Conservation (phyloP, 2,888 invertebrate genomes). For the Caenorhabditis plicata region DNA sequence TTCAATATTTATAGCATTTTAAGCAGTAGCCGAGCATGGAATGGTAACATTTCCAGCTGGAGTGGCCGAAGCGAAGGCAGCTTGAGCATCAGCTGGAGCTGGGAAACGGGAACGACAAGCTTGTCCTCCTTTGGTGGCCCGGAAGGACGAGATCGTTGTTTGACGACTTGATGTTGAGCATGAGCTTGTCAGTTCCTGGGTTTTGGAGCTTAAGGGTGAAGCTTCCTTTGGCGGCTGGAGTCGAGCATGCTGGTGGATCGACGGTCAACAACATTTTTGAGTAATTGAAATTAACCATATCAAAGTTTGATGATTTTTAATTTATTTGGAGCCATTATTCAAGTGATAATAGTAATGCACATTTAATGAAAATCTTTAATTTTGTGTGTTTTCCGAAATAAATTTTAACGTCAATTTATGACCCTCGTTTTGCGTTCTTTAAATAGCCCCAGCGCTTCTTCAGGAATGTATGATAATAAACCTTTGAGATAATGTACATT, state of each 20-base stretch:
- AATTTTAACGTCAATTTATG: neutral
- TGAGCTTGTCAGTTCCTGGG: conserved; percentile 28
- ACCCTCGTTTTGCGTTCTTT: neutral
- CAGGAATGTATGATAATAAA: no score
- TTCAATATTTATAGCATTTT: no score
- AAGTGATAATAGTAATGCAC: no score
- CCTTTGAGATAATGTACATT: no score
- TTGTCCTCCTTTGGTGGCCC: conserved; percentile 37
- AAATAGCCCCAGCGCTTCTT: no score
- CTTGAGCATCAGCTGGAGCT: conserved; percentile 39
- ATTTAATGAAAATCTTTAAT: no score
- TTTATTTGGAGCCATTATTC: no score
- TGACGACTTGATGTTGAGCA: conserved; percentile 40
- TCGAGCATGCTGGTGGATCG: conserved; percentile 38
- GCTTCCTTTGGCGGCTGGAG: conserved; percentile 37
- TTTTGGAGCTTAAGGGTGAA: conserved; percentile 28
- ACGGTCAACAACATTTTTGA: conserved; percentile 40
- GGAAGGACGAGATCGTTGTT: conserved; percentile 43
- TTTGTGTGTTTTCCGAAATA: neutral
- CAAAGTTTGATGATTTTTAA: no score
- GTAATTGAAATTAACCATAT: no score
- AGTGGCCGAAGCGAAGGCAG: conserved; percentile 22
- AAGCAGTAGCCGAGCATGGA: conserved; percentile 26
- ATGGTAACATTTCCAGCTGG: conserved; percentile 28
- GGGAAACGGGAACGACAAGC: conserved; percentile 32